A percentile compares a stretch with the other conserved stretches of the same genome.
Evolutionary conservation across 92 coral and sea anemone genomes (phyloP).

Genomic region (Micromussa lordhowensis): DNA sequence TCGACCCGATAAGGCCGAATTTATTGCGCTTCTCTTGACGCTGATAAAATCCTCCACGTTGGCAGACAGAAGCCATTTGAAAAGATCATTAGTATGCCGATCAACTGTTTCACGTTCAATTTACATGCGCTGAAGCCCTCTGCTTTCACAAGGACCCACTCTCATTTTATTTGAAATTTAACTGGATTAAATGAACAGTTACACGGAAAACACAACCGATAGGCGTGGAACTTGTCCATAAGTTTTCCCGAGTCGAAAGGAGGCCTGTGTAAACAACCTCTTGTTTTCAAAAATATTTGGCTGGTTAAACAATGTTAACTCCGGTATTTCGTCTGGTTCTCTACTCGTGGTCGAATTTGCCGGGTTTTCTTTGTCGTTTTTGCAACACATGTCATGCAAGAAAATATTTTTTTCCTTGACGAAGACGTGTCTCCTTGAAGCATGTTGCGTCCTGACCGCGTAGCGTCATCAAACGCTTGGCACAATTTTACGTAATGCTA

Average conservation of each 20-base stretch:
- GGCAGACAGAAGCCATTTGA: neutral
- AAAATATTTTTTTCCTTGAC: neutral
- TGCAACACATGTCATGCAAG: neutral
- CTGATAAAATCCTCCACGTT: conserved; percentile 22
- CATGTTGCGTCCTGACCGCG: neutral
- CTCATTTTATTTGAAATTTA: conserved; percentile 20
- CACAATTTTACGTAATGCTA: neutral
- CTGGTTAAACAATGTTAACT: conserved; percentile 36
- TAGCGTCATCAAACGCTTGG: neutral
- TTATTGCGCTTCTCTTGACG: conserved; percentile 19
- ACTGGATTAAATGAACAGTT: conserved; percentile 30
- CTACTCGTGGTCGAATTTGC: neutral
- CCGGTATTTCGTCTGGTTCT: conserved; percentile 18
- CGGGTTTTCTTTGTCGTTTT: neutral
- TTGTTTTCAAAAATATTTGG: conserved; percentile 43
- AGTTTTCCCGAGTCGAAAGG: conserved; percentile 7
- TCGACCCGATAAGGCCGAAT: conserved; percentile 18
- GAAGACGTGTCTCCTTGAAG: neutral
- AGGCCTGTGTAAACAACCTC: conserved; percentile 30
- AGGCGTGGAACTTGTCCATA: conserved; percentile 19
- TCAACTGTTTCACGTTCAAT: conserved; percentile 7
- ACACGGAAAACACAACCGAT: neutral
- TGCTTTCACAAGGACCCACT: conserved; percentile 7
- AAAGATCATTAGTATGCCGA: neutral
- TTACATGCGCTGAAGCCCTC: neutral